Evolutionary conservation across 2,888 invertebrate species (phyloP).

Genomic region (Linnaemya vulpina): DNA sequence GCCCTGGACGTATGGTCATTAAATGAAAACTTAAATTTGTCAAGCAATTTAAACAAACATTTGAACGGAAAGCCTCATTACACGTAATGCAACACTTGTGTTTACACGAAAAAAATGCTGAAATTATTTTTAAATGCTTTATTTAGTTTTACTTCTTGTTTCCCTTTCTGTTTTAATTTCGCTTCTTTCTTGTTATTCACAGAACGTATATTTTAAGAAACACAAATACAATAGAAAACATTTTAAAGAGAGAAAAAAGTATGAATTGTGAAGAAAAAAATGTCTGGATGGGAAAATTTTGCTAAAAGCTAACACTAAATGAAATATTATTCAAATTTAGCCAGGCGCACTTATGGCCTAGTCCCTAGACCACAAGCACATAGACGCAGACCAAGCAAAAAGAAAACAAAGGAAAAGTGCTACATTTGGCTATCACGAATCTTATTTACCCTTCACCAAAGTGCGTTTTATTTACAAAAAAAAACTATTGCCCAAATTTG

Average conservation of each 20-base stretch:
- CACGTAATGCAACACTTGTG: conserved; percentile 43
- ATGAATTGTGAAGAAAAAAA: conserved; percentile 2
- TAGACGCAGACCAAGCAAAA: not conserved
- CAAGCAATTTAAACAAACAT: conserved; percentile 23
- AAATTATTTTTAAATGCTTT: conserved; percentile 47
- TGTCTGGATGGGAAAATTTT: conserved; percentile 11
- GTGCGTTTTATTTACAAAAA: no score
- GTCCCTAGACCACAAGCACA: conserved; percentile 55
- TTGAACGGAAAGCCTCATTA: conserved; percentile 51
- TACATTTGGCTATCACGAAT: no score
- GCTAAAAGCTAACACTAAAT: conserved; percentile 50
- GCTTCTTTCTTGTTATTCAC: conserved; percentile 3
- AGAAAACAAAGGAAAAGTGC: not conserved
- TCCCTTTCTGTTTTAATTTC: not conserved
- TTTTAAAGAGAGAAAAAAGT: conserved; percentile 11
- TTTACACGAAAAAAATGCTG: conserved; percentile 9
- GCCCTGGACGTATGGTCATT: conserved; percentile 8
- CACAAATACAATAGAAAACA: conserved; percentile 45
- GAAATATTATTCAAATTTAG: conserved; percentile 66
- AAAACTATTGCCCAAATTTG: no score
- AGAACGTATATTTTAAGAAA: conserved; percentile 39
- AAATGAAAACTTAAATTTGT: conserved; percentile 43
- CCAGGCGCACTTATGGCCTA: conserved; percentile 64
- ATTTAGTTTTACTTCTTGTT: conserved; percentile 20
- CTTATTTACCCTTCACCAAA: no score